Percentiles rank a stretch among this genome's conserved stretches.
Conservation (phyloP, 2,888 invertebrate genomes). For the Chalcosyrphus nemorum region DNA sequence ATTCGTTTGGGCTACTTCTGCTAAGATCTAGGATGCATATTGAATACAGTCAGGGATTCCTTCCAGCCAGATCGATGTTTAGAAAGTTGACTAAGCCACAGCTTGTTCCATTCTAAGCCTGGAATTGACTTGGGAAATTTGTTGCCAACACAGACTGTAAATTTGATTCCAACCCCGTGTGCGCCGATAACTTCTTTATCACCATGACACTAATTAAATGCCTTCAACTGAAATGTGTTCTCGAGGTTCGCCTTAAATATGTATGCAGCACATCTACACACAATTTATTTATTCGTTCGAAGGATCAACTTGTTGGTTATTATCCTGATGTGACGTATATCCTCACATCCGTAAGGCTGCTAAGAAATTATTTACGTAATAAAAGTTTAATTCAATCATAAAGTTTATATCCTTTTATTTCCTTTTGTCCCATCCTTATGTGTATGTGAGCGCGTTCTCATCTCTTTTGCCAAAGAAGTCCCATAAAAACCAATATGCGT, state of each 20-base stretch:
- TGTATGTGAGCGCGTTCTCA: background rate
- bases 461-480: background rate
- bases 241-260: background rate
- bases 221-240: slow-evolving; percentile 1
- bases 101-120: no score
- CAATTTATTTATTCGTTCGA: slow-evolving; percentile 29
- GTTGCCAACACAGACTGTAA: background rate
- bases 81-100: no score
- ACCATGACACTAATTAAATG: slow-evolving; percentile 10
- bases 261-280: background rate
- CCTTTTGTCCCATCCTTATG: background rate
- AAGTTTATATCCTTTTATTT: slow-evolving; percentile 56
- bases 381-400: slow-evolving; percentile 70
- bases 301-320: slow-evolving; percentile 67
- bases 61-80: no score
- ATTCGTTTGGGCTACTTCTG: no score
- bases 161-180: background rate
- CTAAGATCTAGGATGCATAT: no score
- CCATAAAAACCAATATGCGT: slow-evolving; percentile 53
- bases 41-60: no score
- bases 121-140: no score
- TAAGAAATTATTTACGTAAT: slow-evolving; percentile 49
- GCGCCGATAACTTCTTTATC: background rate
- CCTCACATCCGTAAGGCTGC: slow-evolving; percentile 31
- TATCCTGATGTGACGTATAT: slow-evolving; percentile 28